Conservation (phyloP, 1,140 invertebrate genomes). For the Drosophila lowei region DNA sequence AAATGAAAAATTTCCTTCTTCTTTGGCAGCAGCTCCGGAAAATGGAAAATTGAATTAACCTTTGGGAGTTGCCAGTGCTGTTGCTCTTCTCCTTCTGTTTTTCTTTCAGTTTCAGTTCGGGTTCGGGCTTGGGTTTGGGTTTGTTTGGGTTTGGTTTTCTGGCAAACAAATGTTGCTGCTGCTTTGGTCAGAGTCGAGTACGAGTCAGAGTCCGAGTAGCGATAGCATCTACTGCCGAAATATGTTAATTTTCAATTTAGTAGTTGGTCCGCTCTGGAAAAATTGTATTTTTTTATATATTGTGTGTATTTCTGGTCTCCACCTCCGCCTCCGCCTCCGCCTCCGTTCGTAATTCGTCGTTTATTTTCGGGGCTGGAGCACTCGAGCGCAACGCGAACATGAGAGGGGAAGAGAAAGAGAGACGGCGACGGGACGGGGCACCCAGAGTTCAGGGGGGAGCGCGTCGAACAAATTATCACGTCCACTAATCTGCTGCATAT, state of each 20-base stretch:
- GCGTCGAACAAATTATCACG: conserved; percentile 73
- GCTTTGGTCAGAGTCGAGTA: conserved; percentile 12
- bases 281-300: conserved; percentile 46
- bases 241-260: conserved; percentile 82
- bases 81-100: conserved; percentile 18
- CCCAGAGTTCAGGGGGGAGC: conserved; percentile 20
- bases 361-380: conserved; percentile 59
- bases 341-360: conserved; percentile 46
- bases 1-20: conserved; percentile 77
- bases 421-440: too few relatives aligned
- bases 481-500: conserved; percentile 79
- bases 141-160: conserved; percentile 22
- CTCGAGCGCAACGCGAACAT: conserved; percentile 58
- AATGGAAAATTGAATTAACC: conserved; percentile 81
- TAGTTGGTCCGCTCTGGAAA: conserved; percentile 60
- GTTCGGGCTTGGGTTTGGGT: too few relatives aligned
- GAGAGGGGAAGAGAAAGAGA: too few relatives aligned
- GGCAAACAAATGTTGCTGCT: conserved; percentile 57
- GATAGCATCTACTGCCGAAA: conserved; percentile 79
- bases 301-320: conserved; percentile 8
- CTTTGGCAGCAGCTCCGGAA: conserved; percentile 58
- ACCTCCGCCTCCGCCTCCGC: conserved; percentile 2
- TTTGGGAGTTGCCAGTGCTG: conserved; percentile 54
- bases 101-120: conserved; percentile 7
- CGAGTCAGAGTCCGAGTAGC: conserved; percentile 28